Base-by-base conservation (phyloP, 2,113 vertebrate genomes). In the Zosterops borbonicus region DNA sequence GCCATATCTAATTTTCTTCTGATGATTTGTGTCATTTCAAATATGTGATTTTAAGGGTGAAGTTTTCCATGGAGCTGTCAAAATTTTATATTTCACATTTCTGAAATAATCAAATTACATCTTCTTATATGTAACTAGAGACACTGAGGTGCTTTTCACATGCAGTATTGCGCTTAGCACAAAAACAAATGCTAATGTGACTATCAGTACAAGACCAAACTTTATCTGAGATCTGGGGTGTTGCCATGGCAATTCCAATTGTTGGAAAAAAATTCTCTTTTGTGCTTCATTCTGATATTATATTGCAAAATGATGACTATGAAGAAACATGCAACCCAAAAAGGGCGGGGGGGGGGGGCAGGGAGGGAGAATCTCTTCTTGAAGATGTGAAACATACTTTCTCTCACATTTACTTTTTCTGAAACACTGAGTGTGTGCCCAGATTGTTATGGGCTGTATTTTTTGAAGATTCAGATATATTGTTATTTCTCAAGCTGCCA, bases 191-290 rank as follows among this genome's bases (percentile, higher is more conserved):
- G 96, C 96, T 94, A 97, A 97, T 93, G 95, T 93, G 95, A 97
- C 94, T 97, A 97, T 97, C 96, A 78, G 97, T 96, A 97, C 91
- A 97, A 96, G 97, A 97, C 97, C 95, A 96, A 98, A 98, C 97
- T 98, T 97, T 97, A 97, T 96, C 95, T 97, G 96, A 98, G 97
- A 98, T 97, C 95, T 97, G 94, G 97, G 97, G 96, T 97, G 98
- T 98, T 98, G 97, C 98, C 94, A 98, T 98, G 97, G 98, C 95
- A 97, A 98, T 98, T 96, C 95, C 94, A 95, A 95, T 98, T 87
- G 69, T 95, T 97, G 96, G 96, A 67, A 97, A 95, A 96, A 97
- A 97, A 28, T 60, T 94, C 93, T 83, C 95, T 94, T 96, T 95
- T 92, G 90, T 97, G 96, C 96, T 97, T 97, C 94, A 65, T 80